These are phyloP conservation scores for Augochlora pura DNA, from an alignment of 1,140 invertebrate species.

Conservation along the genomic window DNA sequence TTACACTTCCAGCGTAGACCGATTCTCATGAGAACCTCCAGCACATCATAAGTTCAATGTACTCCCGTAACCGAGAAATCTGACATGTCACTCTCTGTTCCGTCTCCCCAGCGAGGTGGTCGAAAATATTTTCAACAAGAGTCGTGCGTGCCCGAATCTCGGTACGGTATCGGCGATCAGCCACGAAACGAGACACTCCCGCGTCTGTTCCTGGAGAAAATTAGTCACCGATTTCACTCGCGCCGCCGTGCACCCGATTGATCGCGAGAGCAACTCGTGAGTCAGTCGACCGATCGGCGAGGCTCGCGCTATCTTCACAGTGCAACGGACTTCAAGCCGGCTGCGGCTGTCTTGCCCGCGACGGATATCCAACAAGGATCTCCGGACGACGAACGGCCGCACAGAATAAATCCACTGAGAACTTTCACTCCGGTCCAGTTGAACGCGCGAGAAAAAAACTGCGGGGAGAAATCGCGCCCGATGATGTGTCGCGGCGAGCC, in stretches of 20 bases:
- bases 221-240: conserved; percentile 16
- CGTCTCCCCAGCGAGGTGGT: too few relatives aligned
- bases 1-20: neutral
- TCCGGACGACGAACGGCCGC: conserved; percentile 9
- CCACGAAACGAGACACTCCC: conserved; percentile 18
- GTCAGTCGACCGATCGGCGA: conserved; percentile 13
- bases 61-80: neutral
- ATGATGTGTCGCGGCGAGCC: conserved; percentile 4
- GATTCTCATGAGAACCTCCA: neutral
- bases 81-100: conserved; percentile 9
- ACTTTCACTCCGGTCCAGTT: conserved; percentile 9
- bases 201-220: neutral
- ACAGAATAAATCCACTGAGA: neutral
- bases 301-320: conserved; percentile 20
- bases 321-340: conserved; percentile 40
- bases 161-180: neutral
- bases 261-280: conserved; percentile 27
- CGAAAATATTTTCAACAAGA: neutral
- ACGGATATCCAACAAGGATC: conserved; percentile 32
- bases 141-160: neutral
- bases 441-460: neutral
- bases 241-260: conserved; percentile 27
- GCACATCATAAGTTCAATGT: neutral
- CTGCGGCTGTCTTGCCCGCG: neutral
- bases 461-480: neutral